Percentiles rank a stretch among this genome's conserved stretches.
Evolutionary conservation across 2,113 vertebrate species (phyloP).

Genomic region (Machaerirhynchus nigripectus): DNA sequence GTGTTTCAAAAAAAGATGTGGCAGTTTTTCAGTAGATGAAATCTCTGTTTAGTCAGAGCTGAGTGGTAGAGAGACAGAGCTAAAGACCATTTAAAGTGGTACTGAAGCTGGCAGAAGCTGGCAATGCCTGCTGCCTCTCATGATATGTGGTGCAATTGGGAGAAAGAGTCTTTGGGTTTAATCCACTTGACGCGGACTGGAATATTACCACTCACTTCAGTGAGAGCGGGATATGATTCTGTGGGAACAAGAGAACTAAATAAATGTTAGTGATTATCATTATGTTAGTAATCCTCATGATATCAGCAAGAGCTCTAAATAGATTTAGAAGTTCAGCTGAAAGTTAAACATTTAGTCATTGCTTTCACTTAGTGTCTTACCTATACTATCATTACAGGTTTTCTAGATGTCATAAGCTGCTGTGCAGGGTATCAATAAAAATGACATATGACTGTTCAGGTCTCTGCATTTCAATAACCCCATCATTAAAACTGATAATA

Average conservation of each 20-base stretch:
- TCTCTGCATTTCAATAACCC: constrained; percentile 16
- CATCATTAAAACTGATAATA: constrained; percentile 25
- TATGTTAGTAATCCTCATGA: constrained; percentile 25
- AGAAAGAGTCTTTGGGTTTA: not conserved
- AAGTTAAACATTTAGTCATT: constrained; percentile 50
- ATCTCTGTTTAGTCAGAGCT: not conserved
- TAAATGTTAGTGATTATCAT: not conserved
- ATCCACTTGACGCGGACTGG: not conserved
- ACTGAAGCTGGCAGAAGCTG: not conserved
- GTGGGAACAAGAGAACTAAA: not conserved
- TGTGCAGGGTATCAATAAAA: constrained; percentile 18
- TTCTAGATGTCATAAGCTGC: constrained; percentile 12
- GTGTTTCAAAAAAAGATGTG: not conserved
- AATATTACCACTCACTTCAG: not conserved
- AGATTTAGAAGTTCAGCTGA: constrained; percentile 3
- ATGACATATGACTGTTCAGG: not conserved
- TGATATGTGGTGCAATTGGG: not conserved
- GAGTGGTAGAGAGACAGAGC: not conserved
- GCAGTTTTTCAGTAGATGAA: not conserved
- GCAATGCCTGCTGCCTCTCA: not conserved
- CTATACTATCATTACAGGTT: constrained; percentile 31
- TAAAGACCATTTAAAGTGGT: not conserved
- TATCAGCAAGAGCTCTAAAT: constrained; percentile 48
- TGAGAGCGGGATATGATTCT: not conserved
- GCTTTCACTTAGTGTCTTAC: constrained; percentile 41